Conservation (phyloP, 2,888 invertebrate species). For the Drosophila quinaria region DNA sequence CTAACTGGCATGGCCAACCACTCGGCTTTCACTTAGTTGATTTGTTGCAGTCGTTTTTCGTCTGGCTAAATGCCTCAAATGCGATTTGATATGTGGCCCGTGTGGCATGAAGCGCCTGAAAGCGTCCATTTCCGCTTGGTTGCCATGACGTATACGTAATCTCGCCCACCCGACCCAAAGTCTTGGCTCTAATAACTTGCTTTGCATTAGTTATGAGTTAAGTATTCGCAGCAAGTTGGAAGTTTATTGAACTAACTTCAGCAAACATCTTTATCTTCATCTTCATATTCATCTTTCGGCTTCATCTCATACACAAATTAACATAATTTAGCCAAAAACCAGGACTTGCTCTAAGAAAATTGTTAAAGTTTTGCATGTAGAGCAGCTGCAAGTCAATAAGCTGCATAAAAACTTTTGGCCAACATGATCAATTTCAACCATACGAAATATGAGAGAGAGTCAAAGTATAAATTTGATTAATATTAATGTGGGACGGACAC, state of each 20-base stretch:
- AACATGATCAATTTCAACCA: slow-evolving; percentile 44
- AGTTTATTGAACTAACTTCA: slow-evolving; percentile 59
- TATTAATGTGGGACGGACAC: slow-evolving; percentile 60
- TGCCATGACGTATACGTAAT: slow-evolving; percentile 39
- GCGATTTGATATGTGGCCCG: slow-evolving; percentile 71
- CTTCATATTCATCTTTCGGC: slow-evolving; percentile 3
- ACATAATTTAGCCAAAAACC: slow-evolving; percentile 68
- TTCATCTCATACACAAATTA: slow-evolving; percentile 53
- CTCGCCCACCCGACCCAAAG: slow-evolving; percentile 5
- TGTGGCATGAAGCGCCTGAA: slow-evolving; percentile 48
- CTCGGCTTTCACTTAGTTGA: slow-evolving; percentile 71
- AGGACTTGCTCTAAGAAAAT: slow-evolving; percentile 58
- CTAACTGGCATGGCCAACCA: slow-evolving; percentile 72
- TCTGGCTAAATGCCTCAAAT: slow-evolving; percentile 74
- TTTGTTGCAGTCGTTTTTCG: slow-evolving; percentile 81
- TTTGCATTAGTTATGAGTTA: slow-evolving; percentile 62
- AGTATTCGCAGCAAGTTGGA: slow-evolving; percentile 24
- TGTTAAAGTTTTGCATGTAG: slow-evolving; percentile 61
- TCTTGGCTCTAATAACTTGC: slow-evolving; percentile 53
- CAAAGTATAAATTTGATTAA: slow-evolving; percentile 72
- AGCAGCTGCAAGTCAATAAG: slow-evolving; percentile 69
- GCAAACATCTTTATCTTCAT: not conserved
- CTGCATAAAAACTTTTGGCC: slow-evolving; percentile 57
- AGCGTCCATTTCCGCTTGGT: slow-evolving; percentile 50
- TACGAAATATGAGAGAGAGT: slow-evolving; percentile 27